A percentile compares a stretch with the other conserved stretches of the same genome.
These are phyloP conservation scores for Brachyalestes nurse DNA, from an alignment of 2,797 vertebrate species.

Conservation along the genomic window DNA sequence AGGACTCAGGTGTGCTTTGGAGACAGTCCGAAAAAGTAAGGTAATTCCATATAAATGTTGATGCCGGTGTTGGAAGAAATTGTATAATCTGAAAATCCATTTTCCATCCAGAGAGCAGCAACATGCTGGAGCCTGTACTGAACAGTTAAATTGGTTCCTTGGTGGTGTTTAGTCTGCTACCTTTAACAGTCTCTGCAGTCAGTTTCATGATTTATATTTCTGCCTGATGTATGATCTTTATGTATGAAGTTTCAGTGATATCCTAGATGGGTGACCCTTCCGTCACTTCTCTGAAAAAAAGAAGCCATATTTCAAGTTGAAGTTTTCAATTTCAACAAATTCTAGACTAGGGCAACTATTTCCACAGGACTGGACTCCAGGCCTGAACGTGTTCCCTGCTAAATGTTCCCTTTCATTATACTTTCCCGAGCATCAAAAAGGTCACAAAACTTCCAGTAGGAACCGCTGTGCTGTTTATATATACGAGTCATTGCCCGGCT, in stretches of 20 bases:
- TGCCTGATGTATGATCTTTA: not conserved
- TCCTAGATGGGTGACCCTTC: not conserved
- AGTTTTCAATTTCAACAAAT: not conserved
- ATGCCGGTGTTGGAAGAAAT: not conserved
- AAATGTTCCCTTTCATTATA: not conserved
- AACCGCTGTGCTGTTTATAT: not conserved
- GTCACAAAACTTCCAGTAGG: not conserved
- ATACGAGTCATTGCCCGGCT: not conserved
- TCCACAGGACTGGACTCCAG: not conserved
- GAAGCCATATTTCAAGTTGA: not conserved
- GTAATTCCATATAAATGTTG: slow-evolving; percentile 18
- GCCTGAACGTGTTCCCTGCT: not conserved
- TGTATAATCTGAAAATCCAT: slow-evolving; percentile 34
- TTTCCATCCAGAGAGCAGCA: slow-evolving; percentile 17
- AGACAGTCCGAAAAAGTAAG: slow-evolving; percentile 40
- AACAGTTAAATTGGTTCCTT: not conserved
- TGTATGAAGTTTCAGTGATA: not conserved
- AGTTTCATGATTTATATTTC: slow-evolving; percentile 9
- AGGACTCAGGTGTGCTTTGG: slow-evolving; percentile 41
- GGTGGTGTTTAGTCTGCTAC: slow-evolving; percentile 28
- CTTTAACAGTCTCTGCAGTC: not conserved
- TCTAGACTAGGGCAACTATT: not conserved
- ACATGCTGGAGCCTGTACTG: slow-evolving; percentile 6
- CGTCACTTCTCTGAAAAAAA: not conserved
- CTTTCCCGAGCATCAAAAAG: not conserved